Evolutionary conservation across 2,797 vertebrate genomes (phyloP).

Genomic region (Thalassophryne amazonica): DNA sequence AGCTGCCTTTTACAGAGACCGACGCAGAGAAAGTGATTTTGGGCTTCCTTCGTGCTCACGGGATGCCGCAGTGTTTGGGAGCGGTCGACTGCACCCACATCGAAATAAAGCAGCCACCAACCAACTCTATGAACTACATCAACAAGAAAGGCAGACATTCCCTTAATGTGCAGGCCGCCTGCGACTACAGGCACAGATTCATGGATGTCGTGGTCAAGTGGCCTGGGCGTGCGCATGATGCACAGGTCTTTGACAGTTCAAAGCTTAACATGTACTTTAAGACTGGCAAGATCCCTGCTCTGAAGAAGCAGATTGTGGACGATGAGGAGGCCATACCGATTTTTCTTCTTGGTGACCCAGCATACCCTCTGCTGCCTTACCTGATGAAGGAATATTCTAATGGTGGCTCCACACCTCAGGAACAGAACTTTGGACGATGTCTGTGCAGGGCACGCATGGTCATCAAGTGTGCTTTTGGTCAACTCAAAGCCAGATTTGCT

Average conservation of each 20-base stretch:
- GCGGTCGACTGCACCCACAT: slow-evolving; percentile 14
- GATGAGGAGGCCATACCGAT: background rate
- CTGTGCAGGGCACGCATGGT: background rate
- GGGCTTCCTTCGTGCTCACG: slow-evolving; percentile 6
- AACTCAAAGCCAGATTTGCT: slow-evolving; percentile 14
- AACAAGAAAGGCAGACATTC: slow-evolving; percentile 15
- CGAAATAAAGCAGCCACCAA: slow-evolving; percentile 11
- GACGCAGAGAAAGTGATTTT: slow-evolving; percentile 1
- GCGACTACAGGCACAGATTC: slow-evolving; percentile 20
- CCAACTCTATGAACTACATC: slow-evolving; percentile 14
- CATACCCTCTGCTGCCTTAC: background rate
- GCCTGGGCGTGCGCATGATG: background rate
- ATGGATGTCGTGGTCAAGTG: slow-evolving; percentile 1
- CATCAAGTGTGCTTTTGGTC: slow-evolving; percentile 7
- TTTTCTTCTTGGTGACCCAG: background rate
- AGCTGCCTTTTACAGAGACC: background rate
- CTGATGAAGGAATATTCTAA: slow-evolving; percentile 1
- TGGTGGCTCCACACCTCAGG: background rate
- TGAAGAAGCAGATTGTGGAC: background rate
- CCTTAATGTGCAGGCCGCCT: slow-evolving; percentile 13
- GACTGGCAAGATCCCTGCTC: background rate
- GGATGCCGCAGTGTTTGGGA: slow-evolving; percentile 24
- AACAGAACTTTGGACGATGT: slow-evolving; percentile 4
- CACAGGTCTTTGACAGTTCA: background rate
- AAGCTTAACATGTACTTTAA: background rate